Evolutionary conservation across 2,797 vertebrate species (phyloP).

Genomic region (Sebastes vulpes): DNA sequence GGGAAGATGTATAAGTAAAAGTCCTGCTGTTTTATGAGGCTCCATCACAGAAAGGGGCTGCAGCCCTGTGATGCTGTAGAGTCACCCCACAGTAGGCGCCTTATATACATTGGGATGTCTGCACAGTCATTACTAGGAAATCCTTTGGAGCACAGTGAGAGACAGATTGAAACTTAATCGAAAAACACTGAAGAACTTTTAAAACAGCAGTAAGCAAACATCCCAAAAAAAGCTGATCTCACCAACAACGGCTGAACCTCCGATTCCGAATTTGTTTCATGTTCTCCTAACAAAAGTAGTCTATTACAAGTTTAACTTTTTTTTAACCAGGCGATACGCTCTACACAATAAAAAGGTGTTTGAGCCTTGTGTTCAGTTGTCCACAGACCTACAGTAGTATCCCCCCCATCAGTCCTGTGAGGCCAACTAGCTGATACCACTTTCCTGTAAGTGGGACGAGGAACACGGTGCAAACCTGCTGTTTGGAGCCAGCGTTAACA

Average conservation of each 20-base stretch:
- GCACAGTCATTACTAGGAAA: background rate
- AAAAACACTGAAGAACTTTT: constrained; percentile 2
- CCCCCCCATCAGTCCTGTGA: background rate
- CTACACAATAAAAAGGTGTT: background rate
- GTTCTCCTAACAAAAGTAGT: background rate
- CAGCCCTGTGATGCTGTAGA: background rate
- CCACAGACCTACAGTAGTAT: background rate
- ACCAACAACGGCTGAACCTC: background rate
- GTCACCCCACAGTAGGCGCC: background rate
- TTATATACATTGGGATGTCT: background rate
- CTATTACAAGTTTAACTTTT: background rate
- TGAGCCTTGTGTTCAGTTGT: background rate
- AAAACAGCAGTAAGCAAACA: background rate
- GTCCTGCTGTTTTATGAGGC: background rate
- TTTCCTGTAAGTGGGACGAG: constrained; percentile 20
- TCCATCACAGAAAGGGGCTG: background rate
- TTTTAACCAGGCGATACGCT: background rate
- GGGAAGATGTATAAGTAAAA: background rate
- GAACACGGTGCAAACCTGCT: constrained; percentile 33
- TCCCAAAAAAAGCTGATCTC: background rate
- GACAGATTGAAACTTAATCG: constrained; percentile 5
- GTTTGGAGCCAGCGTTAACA: constrained; percentile 42
- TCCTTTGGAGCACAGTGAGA: background rate
- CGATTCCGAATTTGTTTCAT: background rate
- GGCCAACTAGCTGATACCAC: constrained; percentile 12